Percentiles rank a stretch among this genome's conserved stretches.
Conservation (phyloP, 2,113 vertebrate genomes). For the Pristiophorus japonicus region DNA sequence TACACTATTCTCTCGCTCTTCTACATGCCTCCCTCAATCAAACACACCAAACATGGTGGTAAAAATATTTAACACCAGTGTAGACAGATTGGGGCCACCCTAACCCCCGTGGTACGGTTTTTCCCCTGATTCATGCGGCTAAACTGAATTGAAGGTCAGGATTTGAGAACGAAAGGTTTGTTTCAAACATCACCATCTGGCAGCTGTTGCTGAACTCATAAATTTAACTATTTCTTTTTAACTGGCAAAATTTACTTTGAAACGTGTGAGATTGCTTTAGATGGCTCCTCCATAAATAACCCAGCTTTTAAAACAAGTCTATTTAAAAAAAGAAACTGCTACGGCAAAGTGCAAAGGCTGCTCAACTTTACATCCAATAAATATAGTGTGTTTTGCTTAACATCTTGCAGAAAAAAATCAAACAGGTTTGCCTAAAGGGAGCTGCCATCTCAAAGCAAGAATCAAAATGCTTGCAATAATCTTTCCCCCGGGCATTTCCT, state of each 20-base stretch:
- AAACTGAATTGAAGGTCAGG: constrained; percentile 28
- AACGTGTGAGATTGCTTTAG: neutral
- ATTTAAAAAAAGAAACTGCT: neutral
- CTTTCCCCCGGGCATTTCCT: neutral
- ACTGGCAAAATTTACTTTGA: constrained; percentile 31
- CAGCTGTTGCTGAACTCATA: constrained; percentile 35
- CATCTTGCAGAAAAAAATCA: neutral
- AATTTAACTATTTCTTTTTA: constrained; percentile 29
- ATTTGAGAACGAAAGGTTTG: constrained; percentile 16
- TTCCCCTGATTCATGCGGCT: neutral
- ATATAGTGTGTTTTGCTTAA: neutral
- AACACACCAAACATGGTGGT: neutral
- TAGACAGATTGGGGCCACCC: neutral
- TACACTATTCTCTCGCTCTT: neutral
- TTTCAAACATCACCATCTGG: constrained; percentile 34
- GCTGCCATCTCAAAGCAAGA: neutral
- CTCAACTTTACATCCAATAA: neutral
- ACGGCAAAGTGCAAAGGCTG: neutral
- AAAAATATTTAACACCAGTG: constrained; percentile 26
- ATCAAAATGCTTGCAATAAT: neutral
- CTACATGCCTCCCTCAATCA: constrained; percentile 20
- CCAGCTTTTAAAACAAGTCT: neutral
- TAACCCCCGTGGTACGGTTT: neutral
- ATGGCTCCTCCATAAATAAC: constrained; percentile 4
- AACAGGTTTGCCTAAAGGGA: neutral